Evolutionary conservation across 2,888 invertebrate genomes (phyloP), one percentile per base, ranked within the genome.

Genomic region (Pandemis heparana): DNA sequence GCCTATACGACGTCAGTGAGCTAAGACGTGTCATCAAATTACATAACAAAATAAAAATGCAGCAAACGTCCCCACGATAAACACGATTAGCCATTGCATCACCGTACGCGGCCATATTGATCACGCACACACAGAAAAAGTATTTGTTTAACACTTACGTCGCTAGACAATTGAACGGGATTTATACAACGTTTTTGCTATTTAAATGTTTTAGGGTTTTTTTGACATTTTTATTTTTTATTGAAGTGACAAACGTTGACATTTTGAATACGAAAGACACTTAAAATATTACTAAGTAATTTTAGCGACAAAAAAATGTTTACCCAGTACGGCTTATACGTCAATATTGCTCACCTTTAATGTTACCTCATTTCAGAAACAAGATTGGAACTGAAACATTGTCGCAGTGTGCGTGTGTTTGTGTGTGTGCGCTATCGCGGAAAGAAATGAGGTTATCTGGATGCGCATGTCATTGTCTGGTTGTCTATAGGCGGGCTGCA

Each of bases 371-470:
- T 56, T 72, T 62, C 46, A n/a, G 48, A 59, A 63, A 69, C 63
- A 48, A 68, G 63, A 64, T 68, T 69, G 48, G 10, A 76, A 80
- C 78, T 81, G 76, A 77, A 71, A n/a, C 38, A 43, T 14, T 16
- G 23, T 16, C 8, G 66, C 41, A 46, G 39, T 68, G 65, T 65
- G 65, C n/a, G 65, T 65, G 32, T 76, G 56, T 76, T 75, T 74
- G 71, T 84, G 82, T 85, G 83, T 84, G 88, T 78, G 87, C 82
- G 87, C 84, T 89, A 91, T 91, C 89, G 83, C 84, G 85, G 88
- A 94, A 94, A 94, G 92, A 94, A 94, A 94, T 94, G 94, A 92
- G 94, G 94, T 94, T 94, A 94, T 94, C 94, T 93, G 87, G 86
- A 89, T 88, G 89, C 89, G 86, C 79, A 83, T 90, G 91, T 93